Evolutionary conservation across 2,113 vertebrate species (phyloP).

Genomic region (Lontra canadensis): DNA sequence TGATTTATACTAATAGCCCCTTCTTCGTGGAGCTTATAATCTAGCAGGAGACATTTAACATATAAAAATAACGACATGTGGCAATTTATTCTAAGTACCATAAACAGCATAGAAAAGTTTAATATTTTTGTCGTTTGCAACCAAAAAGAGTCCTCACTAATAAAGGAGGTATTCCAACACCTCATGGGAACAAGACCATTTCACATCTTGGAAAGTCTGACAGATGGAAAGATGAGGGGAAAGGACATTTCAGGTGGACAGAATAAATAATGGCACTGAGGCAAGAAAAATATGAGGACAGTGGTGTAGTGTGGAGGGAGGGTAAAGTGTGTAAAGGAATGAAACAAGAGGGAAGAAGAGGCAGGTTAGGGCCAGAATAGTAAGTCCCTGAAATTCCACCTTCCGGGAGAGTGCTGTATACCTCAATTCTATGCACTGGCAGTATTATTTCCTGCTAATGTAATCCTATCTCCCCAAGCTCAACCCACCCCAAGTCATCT

Average conservation of each 20-base stretch:
- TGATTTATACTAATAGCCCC: not conserved
- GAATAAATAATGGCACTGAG: not conserved
- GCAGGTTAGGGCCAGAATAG: not conserved
- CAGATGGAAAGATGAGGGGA: not conserved
- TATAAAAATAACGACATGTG: not conserved
- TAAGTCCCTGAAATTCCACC: not conserved
- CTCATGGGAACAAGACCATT: not conserved
- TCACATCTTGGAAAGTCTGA: not conserved
- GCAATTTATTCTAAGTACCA: not conserved
- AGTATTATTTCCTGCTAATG: not conserved
- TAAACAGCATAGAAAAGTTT: not conserved
- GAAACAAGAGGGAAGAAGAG: not conserved
- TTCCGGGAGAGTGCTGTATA: too few species aligned
- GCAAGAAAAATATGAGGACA: not conserved
- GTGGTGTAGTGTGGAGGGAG: too few species aligned
- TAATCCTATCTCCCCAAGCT: not conserved
- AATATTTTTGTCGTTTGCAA: not conserved
- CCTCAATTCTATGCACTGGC: not conserved
- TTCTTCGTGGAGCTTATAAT: not conserved
- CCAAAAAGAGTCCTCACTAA: not conserved
- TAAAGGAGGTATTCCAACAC: not conserved
- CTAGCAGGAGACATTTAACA: constrained; percentile 10
- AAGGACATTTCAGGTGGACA: not conserved
- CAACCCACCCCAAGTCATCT: not conserved
- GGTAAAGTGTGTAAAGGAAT: not conserved